Conservation (phyloP, 2,888 invertebrate genomes). For the Uropetala carovei region DNA sequence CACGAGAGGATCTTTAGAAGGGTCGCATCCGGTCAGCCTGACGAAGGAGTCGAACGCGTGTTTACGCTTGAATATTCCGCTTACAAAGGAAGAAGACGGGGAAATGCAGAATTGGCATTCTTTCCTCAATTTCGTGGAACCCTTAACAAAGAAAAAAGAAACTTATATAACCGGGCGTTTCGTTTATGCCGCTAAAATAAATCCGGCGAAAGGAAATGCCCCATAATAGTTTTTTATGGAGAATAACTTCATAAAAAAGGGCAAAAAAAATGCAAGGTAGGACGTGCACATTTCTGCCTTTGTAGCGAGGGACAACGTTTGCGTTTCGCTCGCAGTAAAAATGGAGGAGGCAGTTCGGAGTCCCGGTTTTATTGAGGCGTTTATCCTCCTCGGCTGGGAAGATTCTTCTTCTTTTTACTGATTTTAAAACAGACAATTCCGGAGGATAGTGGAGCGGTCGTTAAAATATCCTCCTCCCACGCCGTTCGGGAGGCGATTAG, state of each 20-base stretch:
- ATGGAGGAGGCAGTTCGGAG: neutral
- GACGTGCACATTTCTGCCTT: neutral
- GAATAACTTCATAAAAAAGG: too few species aligned
- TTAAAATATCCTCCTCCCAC: neutral
- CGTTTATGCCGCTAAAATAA: neutral
- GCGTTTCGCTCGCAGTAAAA: neutral
- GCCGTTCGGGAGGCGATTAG: neutral
- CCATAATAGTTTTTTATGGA: too few species aligned
- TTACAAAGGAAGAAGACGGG: neutral
- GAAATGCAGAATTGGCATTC: neutral
- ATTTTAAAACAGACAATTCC: neutral
- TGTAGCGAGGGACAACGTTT: neutral
- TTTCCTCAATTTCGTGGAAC: neutral
- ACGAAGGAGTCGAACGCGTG: neutral
- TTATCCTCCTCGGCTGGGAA: neutral
- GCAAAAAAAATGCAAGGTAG: too few species aligned
- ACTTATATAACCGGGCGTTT: too few species aligned
- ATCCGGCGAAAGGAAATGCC: neutral
- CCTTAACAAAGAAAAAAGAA: neutral
- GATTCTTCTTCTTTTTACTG: neutral
- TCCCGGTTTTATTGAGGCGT: neutral
- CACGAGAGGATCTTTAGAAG: neutral
- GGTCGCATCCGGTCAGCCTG: neutral
- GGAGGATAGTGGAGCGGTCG: neutral
- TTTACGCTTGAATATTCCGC: neutral